These are phyloP conservation scores for Netelia virgata DNA, from an alignment of 2,888 invertebrate species.

Conservation along the genomic window DNA sequence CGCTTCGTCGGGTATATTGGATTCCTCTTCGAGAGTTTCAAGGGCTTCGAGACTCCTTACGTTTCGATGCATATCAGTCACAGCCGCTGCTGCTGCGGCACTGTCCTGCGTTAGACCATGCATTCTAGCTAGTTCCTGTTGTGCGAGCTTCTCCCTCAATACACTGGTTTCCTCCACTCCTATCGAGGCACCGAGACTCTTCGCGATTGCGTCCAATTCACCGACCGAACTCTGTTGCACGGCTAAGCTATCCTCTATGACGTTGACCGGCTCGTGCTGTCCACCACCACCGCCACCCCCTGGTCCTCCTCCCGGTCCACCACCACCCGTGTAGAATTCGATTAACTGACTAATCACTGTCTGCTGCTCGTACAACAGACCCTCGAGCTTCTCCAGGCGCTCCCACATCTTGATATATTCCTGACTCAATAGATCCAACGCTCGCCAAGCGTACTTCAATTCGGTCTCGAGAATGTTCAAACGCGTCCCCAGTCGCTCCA, in stretches of 20 bases:
- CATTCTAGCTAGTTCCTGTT: constrained; percentile 81
- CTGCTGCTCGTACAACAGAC: constrained; percentile 95
- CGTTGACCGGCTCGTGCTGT: constrained; percentile 75
- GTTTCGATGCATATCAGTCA: constrained; percentile 81
- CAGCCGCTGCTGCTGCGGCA: constrained; percentile 75
- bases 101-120: constrained; percentile 79
- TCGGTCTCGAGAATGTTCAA: constrained; percentile 95
- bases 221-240: constrained; percentile 79
- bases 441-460: constrained; percentile 96
- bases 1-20: constrained; percentile 91
- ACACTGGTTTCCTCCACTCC: constrained; percentile 81
- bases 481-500: constrained; percentile 95
- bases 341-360: constrained; percentile 95
- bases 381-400: constrained; percentile 94
- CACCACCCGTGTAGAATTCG: constrained; percentile 90
- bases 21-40: constrained; percentile 85
- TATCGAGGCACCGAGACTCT: constrained; percentile 81
- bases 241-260: constrained; percentile 73
- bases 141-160: constrained; percentile 80
- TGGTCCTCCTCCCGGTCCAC: constrained; percentile 81
- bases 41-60: constrained; percentile 80
- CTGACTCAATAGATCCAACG: constrained; percentile 94
- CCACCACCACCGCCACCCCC: constrained; percentile 75
- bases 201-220: constrained; percentile 82
- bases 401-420: constrained; percentile 98